A percentile compares a stretch with the other conserved stretches of the same genome.
Evolutionary conservation across 2,113 vertebrate genomes (phyloP).

Genomic region (Cariama cristata): DNA sequence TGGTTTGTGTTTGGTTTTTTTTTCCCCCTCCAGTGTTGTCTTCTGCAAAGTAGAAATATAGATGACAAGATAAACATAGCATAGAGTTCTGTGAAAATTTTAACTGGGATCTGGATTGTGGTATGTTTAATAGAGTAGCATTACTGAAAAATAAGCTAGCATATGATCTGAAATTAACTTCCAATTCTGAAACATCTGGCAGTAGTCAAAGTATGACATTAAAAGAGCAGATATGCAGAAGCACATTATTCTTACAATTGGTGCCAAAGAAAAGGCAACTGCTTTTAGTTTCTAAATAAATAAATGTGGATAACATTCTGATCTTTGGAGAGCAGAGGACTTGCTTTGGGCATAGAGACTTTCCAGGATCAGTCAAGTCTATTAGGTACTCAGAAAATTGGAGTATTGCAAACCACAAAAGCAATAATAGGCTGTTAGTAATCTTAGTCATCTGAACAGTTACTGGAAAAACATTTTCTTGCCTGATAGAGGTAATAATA

Average conservation of each 20-base stretch:
- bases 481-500: neutral
- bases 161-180: neutral
- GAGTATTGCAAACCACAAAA: neutral
- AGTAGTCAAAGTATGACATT: neutral
- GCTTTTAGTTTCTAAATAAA: slow-evolving; percentile 11
- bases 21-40: neutral
- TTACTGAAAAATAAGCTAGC: neutral
- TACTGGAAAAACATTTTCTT: neutral
- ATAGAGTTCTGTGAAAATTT: neutral
- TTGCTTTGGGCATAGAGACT: neutral
- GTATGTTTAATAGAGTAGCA: neutral
- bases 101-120: neutral
- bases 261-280: slow-evolving; percentile 21
- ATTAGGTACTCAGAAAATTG: neutral
- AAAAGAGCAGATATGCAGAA: neutral
- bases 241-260: neutral
- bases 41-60: neutral
- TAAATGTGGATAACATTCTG: neutral
- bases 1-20: neutral
- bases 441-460: neutral
- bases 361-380: neutral
- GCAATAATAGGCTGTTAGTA: neutral
- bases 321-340: neutral
- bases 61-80: neutral
- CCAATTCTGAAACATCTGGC: neutral